phyloP scores from a whole-genome alignment of 2,888 invertebrate genomes.

The Machimus rusticus region DNA sequence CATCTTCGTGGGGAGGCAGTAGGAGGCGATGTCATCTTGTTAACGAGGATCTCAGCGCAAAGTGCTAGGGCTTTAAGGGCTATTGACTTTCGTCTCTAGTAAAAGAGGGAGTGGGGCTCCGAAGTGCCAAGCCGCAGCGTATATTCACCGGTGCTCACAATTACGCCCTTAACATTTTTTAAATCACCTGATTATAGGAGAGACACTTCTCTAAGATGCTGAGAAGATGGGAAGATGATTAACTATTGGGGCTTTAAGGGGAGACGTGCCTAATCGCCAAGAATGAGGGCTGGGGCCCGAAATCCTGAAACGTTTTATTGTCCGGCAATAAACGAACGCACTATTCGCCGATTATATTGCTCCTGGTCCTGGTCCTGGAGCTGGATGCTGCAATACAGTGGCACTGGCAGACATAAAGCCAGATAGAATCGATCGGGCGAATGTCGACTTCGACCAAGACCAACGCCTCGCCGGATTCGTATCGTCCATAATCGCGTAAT shows the following conservation, averaged over 20 bases:
- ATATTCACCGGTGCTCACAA: background rate
- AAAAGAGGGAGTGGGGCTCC: background rate
- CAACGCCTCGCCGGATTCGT: background rate
- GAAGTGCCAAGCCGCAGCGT: background rate
- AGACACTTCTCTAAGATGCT: background rate
- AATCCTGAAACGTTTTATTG: background rate
- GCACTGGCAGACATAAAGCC: background rate
- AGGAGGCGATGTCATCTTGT: background rate
- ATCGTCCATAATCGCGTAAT: background rate
- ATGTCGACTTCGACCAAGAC: background rate
- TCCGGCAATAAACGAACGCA: conserved; percentile 3
- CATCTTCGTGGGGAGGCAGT: background rate
- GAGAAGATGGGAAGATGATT: conserved; percentile 1
- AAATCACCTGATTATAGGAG: conserved; percentile 14
- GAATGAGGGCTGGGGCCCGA: background rate
- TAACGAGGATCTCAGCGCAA: conserved; percentile 15
- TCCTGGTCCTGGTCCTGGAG: background rate
- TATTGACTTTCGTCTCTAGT: background rate
- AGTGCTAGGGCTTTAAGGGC: background rate
- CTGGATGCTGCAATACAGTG: background rate
- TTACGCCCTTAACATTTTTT: background rate
- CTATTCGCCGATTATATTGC: conserved; percentile 15
- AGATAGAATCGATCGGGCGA: conserved; percentile 1
- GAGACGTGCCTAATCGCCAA: background rate
- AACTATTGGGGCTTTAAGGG: background rate